Percentiles rank a stretch among this genome's conserved stretches.
Evolutionary conservation across 2,113 vertebrate species (phyloP).

Genomic region (Equus przewalskii): DNA sequence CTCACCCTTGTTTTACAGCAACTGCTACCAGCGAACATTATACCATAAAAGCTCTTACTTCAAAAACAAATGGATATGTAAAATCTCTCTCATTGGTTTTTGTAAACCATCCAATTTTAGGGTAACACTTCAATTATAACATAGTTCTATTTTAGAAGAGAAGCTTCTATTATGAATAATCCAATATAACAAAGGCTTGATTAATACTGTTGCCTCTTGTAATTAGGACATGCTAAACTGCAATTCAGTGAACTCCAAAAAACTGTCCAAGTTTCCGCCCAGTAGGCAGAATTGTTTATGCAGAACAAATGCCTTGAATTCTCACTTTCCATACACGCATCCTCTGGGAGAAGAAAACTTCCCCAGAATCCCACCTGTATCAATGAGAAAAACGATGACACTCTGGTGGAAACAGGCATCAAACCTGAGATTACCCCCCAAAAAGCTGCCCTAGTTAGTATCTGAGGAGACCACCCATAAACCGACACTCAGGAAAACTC

Average conservation of each 20-base stretch:
- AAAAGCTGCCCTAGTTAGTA: neutral
- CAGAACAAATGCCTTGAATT: neutral
- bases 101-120: neutral
- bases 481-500: neutral
- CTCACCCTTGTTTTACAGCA: neutral
- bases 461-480: neutral
- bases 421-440: neutral
- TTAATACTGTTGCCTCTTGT: constrained; percentile 2
- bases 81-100: neutral
- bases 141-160: neutral
- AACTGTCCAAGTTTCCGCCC: constrained; percentile 17
- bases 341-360: constrained; percentile 43
- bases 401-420: neutral
- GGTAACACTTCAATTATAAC: neutral
- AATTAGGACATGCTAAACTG: neutral
- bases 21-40: neutral
- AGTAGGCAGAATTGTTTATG: neutral
- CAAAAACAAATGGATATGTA: neutral
- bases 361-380: neutral
- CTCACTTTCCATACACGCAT: neutral
- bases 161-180: constrained; percentile 1
- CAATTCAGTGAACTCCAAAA: neutral
- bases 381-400: neutral
- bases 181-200: neutral
- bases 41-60: neutral